Conservation (phyloP, 2,797 vertebrate genomes). For the Tragopan temminckii region DNA sequence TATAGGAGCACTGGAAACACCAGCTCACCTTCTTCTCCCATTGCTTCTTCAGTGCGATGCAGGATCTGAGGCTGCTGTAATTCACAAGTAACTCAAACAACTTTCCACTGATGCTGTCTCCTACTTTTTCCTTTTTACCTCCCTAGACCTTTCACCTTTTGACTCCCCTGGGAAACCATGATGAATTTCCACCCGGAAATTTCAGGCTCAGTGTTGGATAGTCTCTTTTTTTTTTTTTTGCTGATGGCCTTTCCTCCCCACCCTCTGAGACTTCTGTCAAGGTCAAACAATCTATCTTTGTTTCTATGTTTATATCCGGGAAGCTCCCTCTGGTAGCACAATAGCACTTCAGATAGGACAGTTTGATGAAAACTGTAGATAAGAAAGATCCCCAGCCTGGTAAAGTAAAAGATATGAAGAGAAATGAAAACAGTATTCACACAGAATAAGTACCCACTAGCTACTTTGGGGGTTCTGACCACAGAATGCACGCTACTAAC, state of each 20-base stretch:
- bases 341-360: background rate
- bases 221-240: slow-evolving; percentile 16
- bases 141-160: slow-evolving; percentile 17
- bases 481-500: background rate
- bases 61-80: background rate
- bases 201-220: background rate
- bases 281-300: slow-evolving; percentile 46
- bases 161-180: slow-evolving; percentile 12
- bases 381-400: background rate
- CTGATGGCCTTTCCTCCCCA: slow-evolving; percentile 42
- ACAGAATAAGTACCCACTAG: background rate
- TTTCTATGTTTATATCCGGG: slow-evolving; percentile 40
- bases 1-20: background rate
- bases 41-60: background rate
- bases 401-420: background rate
- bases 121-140: slow-evolving; percentile 37
- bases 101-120: background rate
- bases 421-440: background rate
- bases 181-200: slow-evolving; percentile 50
- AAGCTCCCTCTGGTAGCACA: background rate
- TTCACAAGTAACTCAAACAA: background rate
- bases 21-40: background rate
- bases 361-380: background rate
- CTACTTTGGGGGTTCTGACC: background rate
- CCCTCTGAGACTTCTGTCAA: slow-evolving; percentile 41